Base-by-base conservation (phyloP, 2,797 vertebrate genomes). In the Pseudomugil tenellus region DNA sequence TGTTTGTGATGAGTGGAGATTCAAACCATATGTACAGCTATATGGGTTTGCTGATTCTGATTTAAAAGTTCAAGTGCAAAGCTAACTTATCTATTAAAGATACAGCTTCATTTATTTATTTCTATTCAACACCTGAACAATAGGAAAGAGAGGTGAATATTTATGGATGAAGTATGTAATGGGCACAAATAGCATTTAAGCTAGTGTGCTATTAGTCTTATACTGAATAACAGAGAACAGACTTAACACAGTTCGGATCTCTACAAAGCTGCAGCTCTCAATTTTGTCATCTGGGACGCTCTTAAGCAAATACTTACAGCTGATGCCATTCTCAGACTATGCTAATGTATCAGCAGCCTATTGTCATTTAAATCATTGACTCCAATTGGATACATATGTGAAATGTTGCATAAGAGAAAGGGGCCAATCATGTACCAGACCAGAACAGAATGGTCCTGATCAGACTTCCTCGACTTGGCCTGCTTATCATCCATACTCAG, bases 401-500 rank as follows among this genome's bases (percentile, higher is more conserved):
- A 13, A 9, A 32, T 46, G 35, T 84, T 78, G 68, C 55, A 26
- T 63, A 64, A 80, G 41, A 8, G 17, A 61, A 43, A 6, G 12
- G 48, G 46, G 28, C 37, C 52, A 31, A n/a, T 6, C 32, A 60
- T 67, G 19, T 28, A 65, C 2, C 19, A 54, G 70, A 59, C 52
- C 74, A 74, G 55, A 68, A 58, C 12, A 65, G 61, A 60, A 46
- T 49, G 65, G 39, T 39, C 43, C 3, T 17, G 70, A 46, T 48
- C 54, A 71, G 68, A 61, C 59, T 67, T 63, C 43, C 49, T 21
- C 53, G 59, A 4, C 58, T 70, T 66, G 54, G 57, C 39, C 58
- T 3, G 5, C 21, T 73, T 19, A 55, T 32, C 65, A 53, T 77
- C 74, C 64, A 82, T 58, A 77, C 43, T 75, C 52, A 48, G 25